Evolutionary conservation across 1,140 invertebrate genomes (phyloP).

Genomic region (Acyrthosiphon pisum): DNA sequence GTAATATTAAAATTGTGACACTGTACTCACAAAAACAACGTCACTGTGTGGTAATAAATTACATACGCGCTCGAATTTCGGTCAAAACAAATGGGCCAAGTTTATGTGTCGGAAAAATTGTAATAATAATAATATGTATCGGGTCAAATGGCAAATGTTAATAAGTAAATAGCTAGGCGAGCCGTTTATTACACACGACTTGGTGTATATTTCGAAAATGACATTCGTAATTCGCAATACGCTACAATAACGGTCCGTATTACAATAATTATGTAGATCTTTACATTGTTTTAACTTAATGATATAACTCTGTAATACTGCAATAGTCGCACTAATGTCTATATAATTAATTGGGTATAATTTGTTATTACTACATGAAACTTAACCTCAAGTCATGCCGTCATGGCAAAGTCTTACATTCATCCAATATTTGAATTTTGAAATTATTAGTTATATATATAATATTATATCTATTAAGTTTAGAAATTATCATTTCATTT

Average conservation of each 20-base stretch:
- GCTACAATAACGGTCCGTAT: not conserved
- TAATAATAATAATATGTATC: not conserved
- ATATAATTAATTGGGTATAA: not conserved
- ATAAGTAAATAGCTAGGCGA: not conserved
- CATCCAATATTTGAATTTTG: not conserved
- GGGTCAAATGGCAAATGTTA: slow-evolving; percentile 1
- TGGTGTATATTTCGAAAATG: not conserved
- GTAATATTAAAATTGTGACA: not conserved
- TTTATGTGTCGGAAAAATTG: not conserved
- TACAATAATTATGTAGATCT: not conserved
- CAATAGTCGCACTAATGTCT: not conserved
- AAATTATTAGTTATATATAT: too few species aligned
- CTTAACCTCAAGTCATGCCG: not conserved
- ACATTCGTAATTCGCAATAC: not conserved
- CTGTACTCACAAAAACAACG: not conserved
- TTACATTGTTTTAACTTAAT: not conserved
- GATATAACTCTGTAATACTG: not conserved
- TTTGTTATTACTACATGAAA: not conserved
- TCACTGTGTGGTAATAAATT: not conserved
- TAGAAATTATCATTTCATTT: not conserved
- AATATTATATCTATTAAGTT: not conserved
- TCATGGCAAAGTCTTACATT: not conserved
- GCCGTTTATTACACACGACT: not conserved
- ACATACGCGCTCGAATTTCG: not conserved
- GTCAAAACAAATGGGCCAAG: not conserved